Evolutionary conservation across 37 sponge, comb jelly and placozoan species (phyloP).

Genomic region (Aphrocallistes beatrix): DNA sequence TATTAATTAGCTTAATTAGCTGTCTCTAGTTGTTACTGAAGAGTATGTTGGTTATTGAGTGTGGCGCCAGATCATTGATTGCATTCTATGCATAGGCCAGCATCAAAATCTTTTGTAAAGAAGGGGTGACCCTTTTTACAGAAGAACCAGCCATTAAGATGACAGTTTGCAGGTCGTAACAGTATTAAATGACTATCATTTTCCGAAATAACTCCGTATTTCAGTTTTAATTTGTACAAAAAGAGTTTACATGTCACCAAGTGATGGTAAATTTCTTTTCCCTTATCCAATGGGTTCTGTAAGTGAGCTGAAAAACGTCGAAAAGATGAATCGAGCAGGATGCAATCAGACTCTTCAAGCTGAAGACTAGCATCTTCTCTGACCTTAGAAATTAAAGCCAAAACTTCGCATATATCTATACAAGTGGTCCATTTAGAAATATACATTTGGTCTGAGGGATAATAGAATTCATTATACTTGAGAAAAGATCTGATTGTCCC

Average conservation of each 20-base stretch:
- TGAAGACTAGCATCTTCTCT: too few species aligned
- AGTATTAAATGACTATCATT: slow-evolving; percentile 38
- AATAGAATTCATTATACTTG: too few species aligned
- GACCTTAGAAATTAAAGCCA: not conserved
- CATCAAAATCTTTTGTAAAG: slow-evolving; percentile 43
- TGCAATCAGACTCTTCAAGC: not conserved
- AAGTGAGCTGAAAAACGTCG: not conserved
- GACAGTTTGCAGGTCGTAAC: slow-evolving; percentile 48
- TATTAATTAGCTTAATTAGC: too few species aligned
- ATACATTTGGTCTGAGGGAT: not conserved
- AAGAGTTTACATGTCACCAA: not conserved
- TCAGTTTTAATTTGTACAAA: not conserved
- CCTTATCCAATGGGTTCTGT: not conserved
- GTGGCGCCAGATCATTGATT: too few species aligned
- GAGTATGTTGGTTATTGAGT: too few species aligned
- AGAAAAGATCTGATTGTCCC: too few species aligned
- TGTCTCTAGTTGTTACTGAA: too few species aligned
- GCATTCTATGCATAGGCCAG: not conserved
- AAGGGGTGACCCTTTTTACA: slow-evolving; percentile 74
- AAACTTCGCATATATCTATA: not conserved
- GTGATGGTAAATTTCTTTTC: not conserved
- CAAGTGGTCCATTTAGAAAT: not conserved
- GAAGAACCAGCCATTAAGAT: slow-evolving; percentile 73
- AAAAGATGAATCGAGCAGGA: not conserved
- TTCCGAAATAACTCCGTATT: slow-evolving; percentile 33